phyloP scores from a whole-genome alignment of 2,113 vertebrate species.

The Petrocephalus zakoni region DNA sequence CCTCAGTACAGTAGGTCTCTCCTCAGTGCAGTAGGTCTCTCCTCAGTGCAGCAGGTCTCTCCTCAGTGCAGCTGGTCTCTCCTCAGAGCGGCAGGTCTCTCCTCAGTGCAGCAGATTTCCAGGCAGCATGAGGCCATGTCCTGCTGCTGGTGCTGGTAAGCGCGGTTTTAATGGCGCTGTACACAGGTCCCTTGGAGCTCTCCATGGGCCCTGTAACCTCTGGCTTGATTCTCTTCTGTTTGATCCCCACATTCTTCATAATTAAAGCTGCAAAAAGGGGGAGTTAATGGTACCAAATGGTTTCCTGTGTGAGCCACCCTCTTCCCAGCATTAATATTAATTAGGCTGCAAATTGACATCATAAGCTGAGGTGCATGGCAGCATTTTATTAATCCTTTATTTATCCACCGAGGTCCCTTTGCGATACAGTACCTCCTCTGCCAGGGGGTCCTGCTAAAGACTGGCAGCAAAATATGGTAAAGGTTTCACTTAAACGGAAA shows the following conservation, averaged over 20 bases:
- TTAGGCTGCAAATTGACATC: neutral
- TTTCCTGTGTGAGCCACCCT: neutral
- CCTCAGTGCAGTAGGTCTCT: neutral
- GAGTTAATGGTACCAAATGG: neutral
- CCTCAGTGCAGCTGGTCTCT: neutral
- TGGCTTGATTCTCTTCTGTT: neutral
- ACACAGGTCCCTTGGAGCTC: neutral
- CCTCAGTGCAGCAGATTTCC: neutral
- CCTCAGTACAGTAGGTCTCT: no score
- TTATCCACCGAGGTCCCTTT: no score
- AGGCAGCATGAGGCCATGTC: neutral
- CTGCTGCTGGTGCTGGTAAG: neutral
- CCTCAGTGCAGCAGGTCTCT: neutral
- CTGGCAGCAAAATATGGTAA: neutral
- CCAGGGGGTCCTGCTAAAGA: neutral
- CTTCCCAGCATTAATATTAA: constrained; percentile 6
- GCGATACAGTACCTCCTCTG: neutral
- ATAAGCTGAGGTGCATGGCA: neutral
- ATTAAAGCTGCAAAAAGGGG: neutral
- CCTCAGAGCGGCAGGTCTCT: no score
- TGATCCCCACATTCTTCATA: neutral
- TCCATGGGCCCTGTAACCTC: neutral
- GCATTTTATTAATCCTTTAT: neutral
- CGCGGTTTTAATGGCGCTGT: neutral
- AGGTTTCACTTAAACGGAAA: neutral